A percentile compares a stretch with the other conserved stretches of the same genome.
phyloP scores from a whole-genome alignment of 2,888 invertebrate species.

The Agrotis puta region DNA sequence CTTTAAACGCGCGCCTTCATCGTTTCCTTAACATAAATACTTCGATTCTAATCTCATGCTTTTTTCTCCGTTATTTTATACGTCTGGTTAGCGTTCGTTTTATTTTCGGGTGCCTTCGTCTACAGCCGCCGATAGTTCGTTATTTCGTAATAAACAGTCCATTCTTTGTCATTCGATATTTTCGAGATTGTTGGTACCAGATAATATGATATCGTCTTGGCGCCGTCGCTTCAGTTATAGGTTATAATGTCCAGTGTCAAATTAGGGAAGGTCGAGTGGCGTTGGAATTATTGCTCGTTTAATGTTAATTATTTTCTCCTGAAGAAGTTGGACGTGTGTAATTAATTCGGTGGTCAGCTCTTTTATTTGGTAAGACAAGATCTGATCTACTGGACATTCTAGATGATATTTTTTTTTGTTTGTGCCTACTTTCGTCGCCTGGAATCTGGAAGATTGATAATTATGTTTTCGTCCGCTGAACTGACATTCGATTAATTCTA shows the following conservation, averaged over 20 bases:
- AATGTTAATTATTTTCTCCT: slow-evolving; percentile 71
- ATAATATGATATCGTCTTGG: slow-evolving; percentile 81
- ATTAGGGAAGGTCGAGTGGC: slow-evolving; percentile 69
- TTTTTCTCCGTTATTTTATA: slow-evolving; percentile 88
- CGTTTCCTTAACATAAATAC: slow-evolving; percentile 89
- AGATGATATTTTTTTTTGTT: slow-evolving; percentile 7
- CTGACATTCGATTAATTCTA: slow-evolving; percentile 21
- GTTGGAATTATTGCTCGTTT: slow-evolving; percentile 72
- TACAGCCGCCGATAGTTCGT: slow-evolving; percentile 83
- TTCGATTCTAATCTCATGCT: slow-evolving; percentile 86
- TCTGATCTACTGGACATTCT: slow-evolving; percentile 30
- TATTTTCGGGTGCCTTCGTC: slow-evolving; percentile 88
- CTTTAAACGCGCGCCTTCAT: slow-evolving; percentile 87
- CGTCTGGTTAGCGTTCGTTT: slow-evolving; percentile 81
- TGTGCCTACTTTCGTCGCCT: neutral
- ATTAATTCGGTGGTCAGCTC: slow-evolving; percentile 57
- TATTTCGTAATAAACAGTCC: slow-evolving; percentile 89
- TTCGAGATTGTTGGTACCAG: slow-evolving; percentile 80
- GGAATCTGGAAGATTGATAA: slow-evolving; percentile 1
- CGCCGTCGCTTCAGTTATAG: slow-evolving; percentile 82
- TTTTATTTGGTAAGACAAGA: slow-evolving; percentile 51
- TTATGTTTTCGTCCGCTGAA: slow-evolving; percentile 13
- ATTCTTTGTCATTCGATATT: slow-evolving; percentile 90
- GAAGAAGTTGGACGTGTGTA: slow-evolving; percentile 63
- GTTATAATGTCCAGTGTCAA: slow-evolving; percentile 80